A percentile compares a stretch with the other conserved stretches of the same genome.
These are phyloP conservation scores for Heliconius melpomene DNA, from an alignment of 1,140 invertebrate genomes.

Conservation along the genomic window DNA sequence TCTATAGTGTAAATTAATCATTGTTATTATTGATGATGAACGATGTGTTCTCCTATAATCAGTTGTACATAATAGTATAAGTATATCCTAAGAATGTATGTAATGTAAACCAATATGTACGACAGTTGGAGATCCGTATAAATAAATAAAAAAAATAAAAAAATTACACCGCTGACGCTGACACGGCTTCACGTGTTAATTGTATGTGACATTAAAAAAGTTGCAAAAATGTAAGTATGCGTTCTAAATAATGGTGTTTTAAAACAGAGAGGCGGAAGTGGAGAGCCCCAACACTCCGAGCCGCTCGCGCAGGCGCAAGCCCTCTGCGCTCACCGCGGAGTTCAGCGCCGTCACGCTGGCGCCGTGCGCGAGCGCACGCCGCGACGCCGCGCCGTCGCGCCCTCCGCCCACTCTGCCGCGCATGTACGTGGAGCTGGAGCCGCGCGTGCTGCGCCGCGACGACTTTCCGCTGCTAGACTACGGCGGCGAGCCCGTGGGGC, in stretches of 20 bases:
- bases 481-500: conserved; percentile 61
- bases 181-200: not conserved
- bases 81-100: no score
- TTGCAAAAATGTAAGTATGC: not conserved
- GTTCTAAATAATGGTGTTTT: not conserved
- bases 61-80: no score
- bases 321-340: conserved; percentile 26
- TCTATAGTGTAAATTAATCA: no score
- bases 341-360: conserved; percentile 36
- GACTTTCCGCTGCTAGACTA: conserved; percentile 65
- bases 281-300: conserved; percentile 24
- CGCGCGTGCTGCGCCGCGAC: conserved; percentile 50
- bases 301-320: conserved; percentile 35
- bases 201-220: not conserved
- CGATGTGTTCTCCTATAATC: no score
- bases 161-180: no score
- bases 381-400: conserved; percentile 52
- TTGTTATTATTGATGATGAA: no score
- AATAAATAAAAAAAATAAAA: no score
- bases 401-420: conserved; percentile 54
- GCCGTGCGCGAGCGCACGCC: conserved; percentile 44
- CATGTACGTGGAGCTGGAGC: conserved; percentile 67
- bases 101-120: no score
- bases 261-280: conserved; percentile 16
- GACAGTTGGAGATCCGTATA: no score